Base-by-base conservation (phyloP, 2,797 vertebrate species). In the Myiothlypis chrysogaster region DNA sequence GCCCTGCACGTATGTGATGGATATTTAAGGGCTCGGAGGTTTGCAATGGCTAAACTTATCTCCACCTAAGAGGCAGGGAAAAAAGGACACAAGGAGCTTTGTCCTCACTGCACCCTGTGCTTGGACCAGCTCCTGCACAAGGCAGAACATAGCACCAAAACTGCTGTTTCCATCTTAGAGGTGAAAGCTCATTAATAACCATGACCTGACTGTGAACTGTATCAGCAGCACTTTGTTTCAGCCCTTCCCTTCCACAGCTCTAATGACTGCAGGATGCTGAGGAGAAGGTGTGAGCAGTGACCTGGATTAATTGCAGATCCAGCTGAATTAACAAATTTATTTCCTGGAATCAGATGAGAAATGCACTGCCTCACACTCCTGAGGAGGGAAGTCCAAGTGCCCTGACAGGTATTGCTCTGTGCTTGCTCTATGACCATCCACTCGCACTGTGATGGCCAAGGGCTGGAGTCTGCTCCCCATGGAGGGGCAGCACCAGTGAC, bases 201-300 rank as follows among this genome's bases (percentile, higher is more conserved):
- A 3, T 95, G 95, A 96, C 95, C 96, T 82, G 87, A 94, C 53
- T 59, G 73, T 96, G 96, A 97, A 96, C 95, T 96, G 85, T 63
- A 93, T 64, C 91, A 94, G 94, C 95, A 82, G 80, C 1, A 10
- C 89, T 86, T 90, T 0, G 4, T 72, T 64, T 93, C 57, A 94
- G 83, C 68, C 83, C 87, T 95, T 90, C 89, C 77, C 56, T 87
- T 94, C 85, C 55, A 64, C 60, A 80, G 94, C 85, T 77, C 83
- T 94, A 80, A 93, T 70, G 87, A 76, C 60, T 27, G 53, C 91
- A 87, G 77, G 89, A 94, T 89, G 89, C 93, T 91, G 90, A 90
- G 77, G 78, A 79, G 85, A 91, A 97, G 87, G 95, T 94, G 94
- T 80, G 83, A 94, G 93, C 95, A 77, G 49, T 88, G 91, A 96